These are phyloP conservation scores for Drosophila kepulauana DNA, from an alignment of 1,140 invertebrate genomes.

Conservation along the genomic window DNA sequence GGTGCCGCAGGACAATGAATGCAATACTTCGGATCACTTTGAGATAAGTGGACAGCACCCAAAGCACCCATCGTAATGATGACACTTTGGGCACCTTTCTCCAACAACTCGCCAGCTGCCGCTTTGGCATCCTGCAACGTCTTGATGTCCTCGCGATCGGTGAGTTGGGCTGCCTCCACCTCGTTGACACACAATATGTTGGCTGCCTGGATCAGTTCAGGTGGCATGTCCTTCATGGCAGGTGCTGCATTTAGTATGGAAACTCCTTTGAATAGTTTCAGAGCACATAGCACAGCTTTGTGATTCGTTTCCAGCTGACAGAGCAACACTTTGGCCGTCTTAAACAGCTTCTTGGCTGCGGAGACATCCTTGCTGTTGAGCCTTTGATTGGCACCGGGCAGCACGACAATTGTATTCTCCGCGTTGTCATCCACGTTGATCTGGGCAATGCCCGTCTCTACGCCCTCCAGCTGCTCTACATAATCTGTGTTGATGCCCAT, in stretches of 20 bases:
- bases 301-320: slow-evolving; percentile 94
- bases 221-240: slow-evolving; percentile 87
- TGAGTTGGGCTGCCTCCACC: slow-evolving; percentile 92
- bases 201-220: slow-evolving; percentile 88
- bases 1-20: slow-evolving; percentile 87
- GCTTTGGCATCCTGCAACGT: slow-evolving; percentile 86
- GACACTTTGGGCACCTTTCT: slow-evolving; percentile 90
- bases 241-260: slow-evolving; percentile 95
- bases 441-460: slow-evolving; percentile 91
- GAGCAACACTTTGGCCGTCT: slow-evolving; percentile 86
- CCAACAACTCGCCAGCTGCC: slow-evolving; percentile 87
- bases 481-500: slow-evolving; percentile 88
- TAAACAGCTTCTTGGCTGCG: slow-evolving; percentile 29
- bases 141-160: slow-evolving; percentile 85
- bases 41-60: slow-evolving; percentile 89
- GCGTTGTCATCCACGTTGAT: slow-evolving; percentile 91
- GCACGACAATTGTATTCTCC: slow-evolving; percentile 96
- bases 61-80: slow-evolving; percentile 93
- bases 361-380: slow-evolving; percentile 89
- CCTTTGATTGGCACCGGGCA: slow-evolving; percentile 93
- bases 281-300: slow-evolving; percentile 90
- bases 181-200: slow-evolving; percentile 97
- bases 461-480: slow-evolving; percentile 72
- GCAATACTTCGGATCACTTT: slow-evolving; percentile 84
- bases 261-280: slow-evolving; percentile 91